These are phyloP conservation scores for Tauraco hartlaubi DNA, from an alignment of 2,797 vertebrate genomes.

Conservation along the genomic window DNA sequence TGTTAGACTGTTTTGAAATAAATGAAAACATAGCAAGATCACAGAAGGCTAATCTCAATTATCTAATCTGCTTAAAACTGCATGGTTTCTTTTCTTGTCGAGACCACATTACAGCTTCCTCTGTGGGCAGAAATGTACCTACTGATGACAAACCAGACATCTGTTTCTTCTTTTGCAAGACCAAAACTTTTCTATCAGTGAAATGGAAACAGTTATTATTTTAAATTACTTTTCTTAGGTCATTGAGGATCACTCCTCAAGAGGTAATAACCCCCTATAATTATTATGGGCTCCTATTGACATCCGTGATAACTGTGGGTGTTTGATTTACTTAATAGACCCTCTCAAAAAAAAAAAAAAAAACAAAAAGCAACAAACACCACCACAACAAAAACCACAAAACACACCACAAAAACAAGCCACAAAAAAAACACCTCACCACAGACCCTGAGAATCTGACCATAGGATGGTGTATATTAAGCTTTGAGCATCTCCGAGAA, in stretches of 20 bases:
- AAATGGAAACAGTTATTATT: not conserved
- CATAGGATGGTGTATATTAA: not conserved
- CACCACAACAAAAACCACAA: not conserved
- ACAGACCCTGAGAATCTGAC: not conserved
- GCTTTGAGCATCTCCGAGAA: not conserved
- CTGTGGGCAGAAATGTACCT: not conserved
- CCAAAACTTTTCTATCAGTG: not conserved
- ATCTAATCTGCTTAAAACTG: constrained; percentile 77
- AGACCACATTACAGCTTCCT: constrained; percentile 38
- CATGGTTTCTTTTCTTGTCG: constrained; percentile 68
- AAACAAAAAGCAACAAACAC: fast-evolving
- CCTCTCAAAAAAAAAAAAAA: not conserved
- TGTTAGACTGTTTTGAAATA: constrained; percentile 81
- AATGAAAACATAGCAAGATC: constrained; percentile 79
- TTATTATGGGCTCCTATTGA: not conserved
- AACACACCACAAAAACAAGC: not conserved
- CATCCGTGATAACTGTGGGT: not conserved
- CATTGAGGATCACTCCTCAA: not conserved
- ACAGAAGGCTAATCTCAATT: constrained; percentile 74
- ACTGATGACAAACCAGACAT: constrained; percentile 15
- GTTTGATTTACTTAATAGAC: not conserved
- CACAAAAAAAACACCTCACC: not conserved
- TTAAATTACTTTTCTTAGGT: not conserved
- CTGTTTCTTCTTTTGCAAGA: constrained; percentile 1
- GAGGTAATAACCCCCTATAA: not conserved